Evolutionary conservation across 2,888 invertebrate genomes (phyloP).

Genomic region (Cephus spinipes): DNA sequence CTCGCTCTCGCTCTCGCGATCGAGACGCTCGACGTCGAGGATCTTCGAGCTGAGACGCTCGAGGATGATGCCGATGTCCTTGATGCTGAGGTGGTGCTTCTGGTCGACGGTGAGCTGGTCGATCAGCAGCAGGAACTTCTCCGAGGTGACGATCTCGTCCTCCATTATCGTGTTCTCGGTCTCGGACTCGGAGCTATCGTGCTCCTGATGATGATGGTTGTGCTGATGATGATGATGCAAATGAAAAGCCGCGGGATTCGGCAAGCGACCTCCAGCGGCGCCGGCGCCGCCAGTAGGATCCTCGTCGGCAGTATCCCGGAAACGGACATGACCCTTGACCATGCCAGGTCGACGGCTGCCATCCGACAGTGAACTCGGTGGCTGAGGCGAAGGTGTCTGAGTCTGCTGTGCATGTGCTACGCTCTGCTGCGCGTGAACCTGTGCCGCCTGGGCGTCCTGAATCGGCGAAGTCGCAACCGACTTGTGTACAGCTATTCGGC

Average conservation of each 20-base stretch:
- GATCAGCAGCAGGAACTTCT: constrained; percentile 92
- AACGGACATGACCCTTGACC: constrained; percentile 84
- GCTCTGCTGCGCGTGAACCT: constrained; percentile 59
- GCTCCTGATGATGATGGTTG: constrained; percentile 68
- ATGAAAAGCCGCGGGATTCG: constrained; percentile 37
- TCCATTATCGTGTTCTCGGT: constrained; percentile 94
- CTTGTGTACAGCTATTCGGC: constrained; percentile 91
- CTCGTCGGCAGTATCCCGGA: constrained; percentile 83
- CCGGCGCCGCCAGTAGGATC: constrained; percentile 61
- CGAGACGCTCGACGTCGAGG: constrained; percentile 91
- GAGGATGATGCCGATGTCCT: constrained; percentile 94
- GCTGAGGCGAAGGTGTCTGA: constrained; percentile 74
- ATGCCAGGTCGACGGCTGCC: constrained; percentile 68
- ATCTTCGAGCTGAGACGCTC: constrained; percentile 94
- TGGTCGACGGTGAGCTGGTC: constrained; percentile 94
- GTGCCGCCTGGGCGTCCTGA: constrained; percentile 77
- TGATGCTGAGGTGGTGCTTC: constrained; percentile 91
- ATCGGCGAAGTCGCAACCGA: constrained; percentile 94
- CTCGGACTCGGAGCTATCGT: constrained; percentile 92
- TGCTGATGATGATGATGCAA: constrained; percentile 44
- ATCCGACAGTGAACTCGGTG: constrained; percentile 67
- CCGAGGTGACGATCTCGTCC: constrained; percentile 89
- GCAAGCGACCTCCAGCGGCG: constrained; percentile 48
- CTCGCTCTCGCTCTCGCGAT: constrained; percentile 92
- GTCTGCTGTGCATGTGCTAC: constrained; percentile 58